Base-by-base conservation (phyloP, 2,113 vertebrate species). In the Forbesichthys papilliferus region DNA sequence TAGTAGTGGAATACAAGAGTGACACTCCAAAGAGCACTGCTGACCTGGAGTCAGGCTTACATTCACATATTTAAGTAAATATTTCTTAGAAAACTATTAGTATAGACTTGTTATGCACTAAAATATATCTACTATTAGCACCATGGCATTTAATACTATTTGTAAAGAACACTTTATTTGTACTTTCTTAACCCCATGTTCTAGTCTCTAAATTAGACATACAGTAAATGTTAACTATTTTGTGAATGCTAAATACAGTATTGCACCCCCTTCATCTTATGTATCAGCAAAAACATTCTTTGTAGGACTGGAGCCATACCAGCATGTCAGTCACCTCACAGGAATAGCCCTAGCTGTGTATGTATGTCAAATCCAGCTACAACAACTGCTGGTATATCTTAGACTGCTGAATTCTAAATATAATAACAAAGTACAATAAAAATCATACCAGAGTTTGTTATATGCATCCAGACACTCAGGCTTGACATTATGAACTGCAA, bases 401-500 rank as follows among this genome's bases (percentile, higher is more conserved):
- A 5, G 12, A 20, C 47, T 48, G 49, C 62, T 55, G 18, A 9
- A 16, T 6, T 33, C 59, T 47, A 27, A 51, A n/a, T 51, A 70
- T 55, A 16, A 18, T 59, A 16, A 33, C 48, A 27, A 59, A 33
- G 48, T 60, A 55, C 5, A 13, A 18, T 7, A 54, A 54, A 56
- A 11, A 64, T 58, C 95, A 95, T 92, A 98, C 97, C 96, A 98
- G 80, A 98, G 94, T 90, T 96, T 95, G 93, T 98, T 99, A 94
- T 99, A 99, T 62, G 93, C 91, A 3, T 97, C 97, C 83, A 98
- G 94, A 91, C 91, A 99, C 86, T 99, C 97, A 14, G 97, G 97
- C 83, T 99, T 99, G 77, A 99, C 97, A 80, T 97, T 99, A 90
- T 99, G 97, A 94, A 99, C 97, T 99, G 94, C 80, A 96, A 96